Base-by-base conservation (phyloP, 2,797 vertebrate species). In the Peromyscus eremicus region DNA sequence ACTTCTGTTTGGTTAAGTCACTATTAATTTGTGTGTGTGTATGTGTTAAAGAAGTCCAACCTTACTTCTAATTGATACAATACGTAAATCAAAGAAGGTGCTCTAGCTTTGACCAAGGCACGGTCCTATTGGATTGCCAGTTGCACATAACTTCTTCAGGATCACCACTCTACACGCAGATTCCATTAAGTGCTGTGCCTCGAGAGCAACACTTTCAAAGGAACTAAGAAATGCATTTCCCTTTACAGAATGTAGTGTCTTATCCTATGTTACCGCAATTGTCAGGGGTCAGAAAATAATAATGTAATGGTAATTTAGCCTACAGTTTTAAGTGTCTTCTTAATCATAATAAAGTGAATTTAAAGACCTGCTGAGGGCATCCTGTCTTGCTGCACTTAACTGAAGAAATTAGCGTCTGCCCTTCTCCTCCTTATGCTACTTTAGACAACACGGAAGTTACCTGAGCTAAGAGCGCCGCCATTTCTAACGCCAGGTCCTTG, bases 401-500 rank as follows among this genome's bases (percentile, higher is more conserved):
- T 92, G 64, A 68, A 37, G 76, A 90, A 82, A 91, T 87, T 29
- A 52, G 27, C 60, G 92, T 76, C 37, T 57, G 64, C 81, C 71
- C 34, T 90, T 93, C 77, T 95, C 25, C 77, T 95, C 25, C 75
- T 75, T 70, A 60, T 14, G 46, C 79, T 37, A 52, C 34, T 93
- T 55, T 66, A 46, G 13, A 60, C 0, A 94, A 49, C 16, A 57
- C 0, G 0, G 34, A 96, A 92, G 77, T 98, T 98, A 99, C 99
- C 99, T 99, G 99, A 92, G 99, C 99, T 91, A 99, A 98, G 96
- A 99, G 99, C 70, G 99, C 99, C 12, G 99, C 99, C 99, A 99
- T 98, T 98, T 99, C 99, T 98, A 99, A 97, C 0, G 99, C 99
- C 95, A 99, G 99, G 91, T 99, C 99, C 98, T 99, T 99, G 99